phyloP scores from a whole-genome alignment of 2,113 vertebrate species.

The Pan troglodytes region NHGRI_mPanTro3-v2.1_pri NC_072407.2:38006001-38006500 shows the following conservation, averaged over 20 bases:
- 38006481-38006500: background rate
- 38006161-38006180: background rate
- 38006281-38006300: background rate
- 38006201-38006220: background rate
- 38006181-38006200: fast-evolving
- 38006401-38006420: background rate
- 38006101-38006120: constrained; percentile 23
- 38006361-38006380: background rate
- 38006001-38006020: background rate
- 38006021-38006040: background rate
- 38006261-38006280: background rate
- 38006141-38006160: background rate
- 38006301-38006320: background rate
- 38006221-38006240: background rate
- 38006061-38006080: constrained; percentile 9
- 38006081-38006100: constrained; percentile 22
- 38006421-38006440: background rate
- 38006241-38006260: background rate
- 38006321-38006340: background rate
- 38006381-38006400: too few species aligned
- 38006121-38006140: background rate
- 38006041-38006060: constrained; percentile 53
- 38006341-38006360: background rate
- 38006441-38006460: background rate
- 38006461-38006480: background rate